These are phyloP conservation scores for Brachycybe producta DNA, from an alignment of 2,888 invertebrate genomes.

Conservation along the genomic window DNA sequence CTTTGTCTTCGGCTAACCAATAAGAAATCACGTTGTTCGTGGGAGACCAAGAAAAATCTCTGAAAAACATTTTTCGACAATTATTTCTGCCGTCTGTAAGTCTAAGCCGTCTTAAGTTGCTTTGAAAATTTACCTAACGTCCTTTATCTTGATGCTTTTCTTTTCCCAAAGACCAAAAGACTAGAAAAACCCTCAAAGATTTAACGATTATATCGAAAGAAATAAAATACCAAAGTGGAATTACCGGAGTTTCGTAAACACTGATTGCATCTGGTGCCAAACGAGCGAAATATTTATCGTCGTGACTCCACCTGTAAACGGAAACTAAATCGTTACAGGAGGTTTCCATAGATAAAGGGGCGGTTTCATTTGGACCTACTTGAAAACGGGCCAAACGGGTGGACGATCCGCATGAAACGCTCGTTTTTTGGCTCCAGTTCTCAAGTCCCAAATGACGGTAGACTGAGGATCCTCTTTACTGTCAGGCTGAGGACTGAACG, in stretches of 20 bases:
- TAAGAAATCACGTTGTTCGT: conserved; percentile 91
- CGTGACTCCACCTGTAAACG: conserved; percentile 63
- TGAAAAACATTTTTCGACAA: conserved; percentile 36
- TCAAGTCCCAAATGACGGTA: conserved; percentile 87
- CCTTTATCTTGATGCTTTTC: conserved; percentile 66
- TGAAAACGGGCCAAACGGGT: conserved; percentile 82
- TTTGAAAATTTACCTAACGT: conserved; percentile 31
- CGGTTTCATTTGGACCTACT: conserved; percentile 36
- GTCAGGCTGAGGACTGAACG: conserved; percentile 69
- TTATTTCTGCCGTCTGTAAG: background rate
- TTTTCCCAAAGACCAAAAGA: conserved; percentile 87
- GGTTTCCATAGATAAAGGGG: conserved; percentile 10
- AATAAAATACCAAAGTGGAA: conserved; percentile 24
- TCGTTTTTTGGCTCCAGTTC: conserved; percentile 84
- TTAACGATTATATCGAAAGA: background rate
- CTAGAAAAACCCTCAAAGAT: conserved; percentile 32
- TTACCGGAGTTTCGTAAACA: conserved; percentile 84
- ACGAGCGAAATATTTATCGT: conserved; percentile 87
- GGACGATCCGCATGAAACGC: conserved; percentile 69
- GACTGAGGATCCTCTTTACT: conserved; percentile 58
- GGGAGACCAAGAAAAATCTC: conserved; percentile 97
- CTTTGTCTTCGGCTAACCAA: conserved; percentile 96
- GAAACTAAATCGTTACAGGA: too few species aligned
- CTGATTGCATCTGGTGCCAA: conserved; percentile 68
- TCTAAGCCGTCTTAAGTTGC: background rate